Evolutionary conservation across 23 tunicate genomes (phyloP).

Genomic region (Aplidium turbinatum): DNA sequence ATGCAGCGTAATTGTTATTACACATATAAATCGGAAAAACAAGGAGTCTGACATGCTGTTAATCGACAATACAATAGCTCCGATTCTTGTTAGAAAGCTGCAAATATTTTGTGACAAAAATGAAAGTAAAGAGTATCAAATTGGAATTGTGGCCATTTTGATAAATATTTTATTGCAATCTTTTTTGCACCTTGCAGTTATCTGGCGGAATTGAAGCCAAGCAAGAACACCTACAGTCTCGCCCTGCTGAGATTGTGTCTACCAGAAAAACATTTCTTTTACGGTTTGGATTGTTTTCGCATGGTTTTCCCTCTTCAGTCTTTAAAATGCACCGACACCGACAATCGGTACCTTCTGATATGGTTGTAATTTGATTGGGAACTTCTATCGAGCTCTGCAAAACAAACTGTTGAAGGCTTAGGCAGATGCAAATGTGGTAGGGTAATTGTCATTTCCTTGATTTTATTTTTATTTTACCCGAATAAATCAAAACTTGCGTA

Average conservation of each 20-base stretch:
- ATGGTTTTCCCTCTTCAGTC: conserved; percentile 47
- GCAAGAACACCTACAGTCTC: conserved; percentile 82
- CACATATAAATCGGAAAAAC: no score
- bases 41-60: no score
- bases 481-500: no score
- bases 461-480: no score
- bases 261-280: conserved; percentile 39
- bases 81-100: no score
- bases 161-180: background rate
- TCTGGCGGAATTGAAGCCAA: conserved; percentile 56
- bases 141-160: background rate
- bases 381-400: no score
- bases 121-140: background rate
- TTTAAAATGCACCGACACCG: conserved; percentile 60
- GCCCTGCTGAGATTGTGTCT: conserved; percentile 66
- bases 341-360: conserved; percentile 72
- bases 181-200: conserved; percentile 28
- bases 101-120: background rate
- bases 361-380: conserved; percentile 35
- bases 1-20: no score
- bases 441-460: no score
- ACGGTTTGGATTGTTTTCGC: conserved; percentile 31
- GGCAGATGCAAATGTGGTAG: no score
- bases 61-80: no score
- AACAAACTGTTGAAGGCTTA: no score